These are phyloP conservation scores for Panthera tigris DNA, from an alignment of 2,113 vertebrate genomes.

Conservation along the genomic window DNA sequence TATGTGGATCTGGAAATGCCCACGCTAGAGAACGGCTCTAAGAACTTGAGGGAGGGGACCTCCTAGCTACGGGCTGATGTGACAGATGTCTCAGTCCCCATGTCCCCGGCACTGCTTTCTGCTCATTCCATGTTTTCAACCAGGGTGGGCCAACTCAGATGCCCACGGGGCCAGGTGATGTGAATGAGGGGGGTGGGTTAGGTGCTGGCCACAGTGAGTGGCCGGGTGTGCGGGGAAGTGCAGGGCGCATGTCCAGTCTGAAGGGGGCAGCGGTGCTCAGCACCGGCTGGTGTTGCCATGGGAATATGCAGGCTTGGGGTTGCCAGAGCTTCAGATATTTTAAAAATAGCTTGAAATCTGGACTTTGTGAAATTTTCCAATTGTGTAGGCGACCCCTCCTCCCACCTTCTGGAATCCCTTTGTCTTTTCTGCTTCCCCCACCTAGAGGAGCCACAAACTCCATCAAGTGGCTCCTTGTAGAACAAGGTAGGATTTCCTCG, in stretches of 20 bases:
- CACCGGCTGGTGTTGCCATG: conserved; percentile 71
- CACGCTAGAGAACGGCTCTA: background rate
- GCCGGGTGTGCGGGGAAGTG: fast-evolving
- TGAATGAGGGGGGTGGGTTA: background rate
- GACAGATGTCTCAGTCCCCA: background rate
- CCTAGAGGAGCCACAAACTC: background rate
- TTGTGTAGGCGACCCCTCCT: conserved; percentile 77
- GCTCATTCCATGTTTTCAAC: background rate
- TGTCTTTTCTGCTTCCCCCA: conserved; percentile 55
- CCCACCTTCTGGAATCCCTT: conserved; percentile 73
- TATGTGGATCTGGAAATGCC: background rate
- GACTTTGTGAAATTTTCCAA: conserved; percentile 75
- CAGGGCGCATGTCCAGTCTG: conserved; percentile 50
- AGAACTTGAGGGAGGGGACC: background rate
- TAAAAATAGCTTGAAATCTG: conserved; percentile 80
- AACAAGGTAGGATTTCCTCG: background rate
- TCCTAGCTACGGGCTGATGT: background rate
- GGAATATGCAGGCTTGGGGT: conserved; percentile 61
- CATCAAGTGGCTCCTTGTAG: background rate
- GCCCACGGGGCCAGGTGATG: background rate
- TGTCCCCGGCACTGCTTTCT: background rate
- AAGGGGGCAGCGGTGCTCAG: conserved; percentile 37
- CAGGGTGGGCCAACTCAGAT: background rate
- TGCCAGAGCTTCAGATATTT: conserved; percentile 73
- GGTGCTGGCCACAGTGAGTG: background rate